Evolutionary conservation across 2,113 vertebrate genomes (phyloP).

Genomic region (Centropus bengalensis): DNA sequence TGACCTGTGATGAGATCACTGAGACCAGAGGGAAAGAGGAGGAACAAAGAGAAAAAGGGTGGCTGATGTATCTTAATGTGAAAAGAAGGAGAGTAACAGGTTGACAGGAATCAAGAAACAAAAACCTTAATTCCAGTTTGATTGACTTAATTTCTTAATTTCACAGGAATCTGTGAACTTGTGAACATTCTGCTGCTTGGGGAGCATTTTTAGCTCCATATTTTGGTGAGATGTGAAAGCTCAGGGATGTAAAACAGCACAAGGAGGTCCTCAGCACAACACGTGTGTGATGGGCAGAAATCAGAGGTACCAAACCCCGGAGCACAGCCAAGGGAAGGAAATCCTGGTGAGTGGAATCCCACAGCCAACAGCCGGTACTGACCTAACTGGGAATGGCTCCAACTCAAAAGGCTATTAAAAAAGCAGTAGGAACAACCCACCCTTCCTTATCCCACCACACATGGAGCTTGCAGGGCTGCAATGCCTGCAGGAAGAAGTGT

Average conservation of each 20-base stretch:
- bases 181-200: neutral
- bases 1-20: neutral
- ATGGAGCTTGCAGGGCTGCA: neutral
- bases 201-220: neutral
- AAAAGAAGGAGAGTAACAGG: neutral
- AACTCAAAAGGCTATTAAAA: neutral
- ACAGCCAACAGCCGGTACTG: neutral
- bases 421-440: neutral
- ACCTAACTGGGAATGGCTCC: neutral
- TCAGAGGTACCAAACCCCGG: neutral
- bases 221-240: neutral
- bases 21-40: neutral
- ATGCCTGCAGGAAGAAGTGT: neutral
- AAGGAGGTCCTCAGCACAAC: neutral
- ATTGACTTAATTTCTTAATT: too few relatives aligned
- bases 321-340: neutral
- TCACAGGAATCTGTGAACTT: too few relatives aligned
- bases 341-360: accelerated
- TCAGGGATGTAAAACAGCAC: neutral
- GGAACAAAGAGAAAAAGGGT: neutral
- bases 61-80: neutral
- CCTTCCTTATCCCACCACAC: neutral
- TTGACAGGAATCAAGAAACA: neutral
- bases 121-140: too few relatives aligned
- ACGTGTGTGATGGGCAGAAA: neutral